Evolutionary conservation across 1,140 invertebrate genomes (phyloP), one percentile per base, ranked within the genome.

Genomic region (Belonocnema kinseyi): DNA sequence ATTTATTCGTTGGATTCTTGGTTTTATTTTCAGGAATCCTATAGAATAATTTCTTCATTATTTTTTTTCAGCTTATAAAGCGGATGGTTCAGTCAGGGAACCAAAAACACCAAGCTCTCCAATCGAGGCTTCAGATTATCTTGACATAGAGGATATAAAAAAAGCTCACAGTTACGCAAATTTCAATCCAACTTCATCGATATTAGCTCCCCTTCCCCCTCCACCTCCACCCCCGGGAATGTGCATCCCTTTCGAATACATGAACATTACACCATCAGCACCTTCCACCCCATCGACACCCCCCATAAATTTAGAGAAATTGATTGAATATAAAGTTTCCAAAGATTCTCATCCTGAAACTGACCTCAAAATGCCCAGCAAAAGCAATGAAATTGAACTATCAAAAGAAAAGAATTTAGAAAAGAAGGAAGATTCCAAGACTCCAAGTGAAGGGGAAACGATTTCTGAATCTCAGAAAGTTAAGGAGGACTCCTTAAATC

Each of bases 231-330:
- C 88, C 0, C 77, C 89, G 0, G 87, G 89, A n/a, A 88, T 89
- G 84, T 89, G 87, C 74, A 87, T 90, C 50, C 89, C 88, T 12
- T 82, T 85, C 13, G 81, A 90, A 50, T 89, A 88, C 79, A 83
- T 85, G 11, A 88, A 88, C 77, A 77, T 82, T 46, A 76, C 50
- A 6, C 79, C 73, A 2, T 58, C 75, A n/a, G 0, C 53, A 14
- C 40, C n/a, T 0, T 74, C 33, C 21, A 21, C n/a, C 33, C 74
- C 6, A 51, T 51, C 50, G 66, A 74, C n/a, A 6, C 14, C 53
- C 51, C 66, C 8, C 10, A 5, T 8, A 50, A 14, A 46, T 17
- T 21, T 51, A 46, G 16, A 70, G 21, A 51, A 17, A 10, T 10
- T 33, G 53, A 26, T 33, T 52, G 5, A 61, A 52, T 12, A 2